Percentiles rank a stretch among this genome's conserved stretches.
phyloP scores from a whole-genome alignment of 2,113 vertebrate genomes.

The Vulpes ferrilata region DNA sequence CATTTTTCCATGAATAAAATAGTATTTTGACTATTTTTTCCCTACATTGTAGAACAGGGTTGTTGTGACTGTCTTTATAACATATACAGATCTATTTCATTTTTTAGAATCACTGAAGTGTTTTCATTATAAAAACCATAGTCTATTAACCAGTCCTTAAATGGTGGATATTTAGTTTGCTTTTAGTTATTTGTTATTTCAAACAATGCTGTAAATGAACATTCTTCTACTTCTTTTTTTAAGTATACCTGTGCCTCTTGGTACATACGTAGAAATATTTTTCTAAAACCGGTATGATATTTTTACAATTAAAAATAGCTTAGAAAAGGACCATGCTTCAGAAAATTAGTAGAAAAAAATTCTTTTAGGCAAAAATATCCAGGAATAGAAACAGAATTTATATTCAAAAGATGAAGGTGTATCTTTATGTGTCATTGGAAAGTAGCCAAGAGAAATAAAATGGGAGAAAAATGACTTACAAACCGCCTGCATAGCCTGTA shows the following conservation, averaged over 20 bases:
- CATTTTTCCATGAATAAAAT: background rate
- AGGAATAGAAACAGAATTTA: background rate
- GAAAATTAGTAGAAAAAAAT: background rate
- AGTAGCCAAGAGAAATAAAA: constrained; percentile 24
- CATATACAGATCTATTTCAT: background rate
- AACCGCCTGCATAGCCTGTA: too few relatives aligned
- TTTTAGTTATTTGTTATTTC: background rate
- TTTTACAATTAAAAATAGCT: background rate
- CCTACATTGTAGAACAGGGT: background rate
- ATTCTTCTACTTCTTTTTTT: background rate
- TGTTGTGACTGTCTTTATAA: background rate
- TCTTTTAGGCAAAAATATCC: background rate
- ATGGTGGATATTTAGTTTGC: background rate
- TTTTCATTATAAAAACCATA: background rate
- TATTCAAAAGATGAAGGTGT: background rate
- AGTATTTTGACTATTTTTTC: background rate
- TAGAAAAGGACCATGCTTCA: background rate
- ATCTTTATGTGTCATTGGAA: background rate
- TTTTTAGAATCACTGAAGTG: background rate
- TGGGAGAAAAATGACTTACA: background rate
- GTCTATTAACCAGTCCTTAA: background rate
- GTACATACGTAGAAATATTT: background rate
- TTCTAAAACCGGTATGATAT: background rate
- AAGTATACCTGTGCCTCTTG: background rate
- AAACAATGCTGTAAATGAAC: background rate